phyloP scores from a whole-genome alignment of 53 echinoderm and acorn worm genomes.

The Holothuria leucospilota region DNA sequence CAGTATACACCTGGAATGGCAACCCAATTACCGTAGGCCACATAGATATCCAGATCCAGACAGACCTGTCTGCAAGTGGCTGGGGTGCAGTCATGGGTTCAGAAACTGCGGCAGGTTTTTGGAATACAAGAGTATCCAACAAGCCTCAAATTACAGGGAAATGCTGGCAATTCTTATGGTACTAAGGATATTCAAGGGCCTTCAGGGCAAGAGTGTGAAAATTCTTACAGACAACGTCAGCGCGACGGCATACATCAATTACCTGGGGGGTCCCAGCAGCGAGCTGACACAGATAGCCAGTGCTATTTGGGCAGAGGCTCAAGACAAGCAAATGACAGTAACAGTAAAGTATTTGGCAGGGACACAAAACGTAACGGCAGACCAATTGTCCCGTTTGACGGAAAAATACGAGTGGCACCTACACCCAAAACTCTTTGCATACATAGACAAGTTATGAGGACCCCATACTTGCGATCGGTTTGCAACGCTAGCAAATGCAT shows the following conservation, averaged over 20 bases:
- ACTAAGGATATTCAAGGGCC: no score
- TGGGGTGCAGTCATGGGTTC: constrained; percentile 3
- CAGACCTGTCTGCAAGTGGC: not conserved
- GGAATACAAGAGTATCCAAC: constrained; percentile 48
- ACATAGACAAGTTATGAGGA: constrained; percentile 53
- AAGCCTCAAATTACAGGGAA: no score
- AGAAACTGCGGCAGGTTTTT: constrained; percentile 27
- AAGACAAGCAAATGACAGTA: not conserved
- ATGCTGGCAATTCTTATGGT: no score
- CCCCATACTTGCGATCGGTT: constrained; percentile 64
- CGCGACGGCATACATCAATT: constrained; percentile 37
- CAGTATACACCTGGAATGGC: no score
- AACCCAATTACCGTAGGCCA: no score
- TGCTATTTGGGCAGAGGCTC: constrained; percentile 41
- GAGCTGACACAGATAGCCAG: constrained; percentile 30
- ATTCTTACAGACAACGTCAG: constrained; percentile 51
- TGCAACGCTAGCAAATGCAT: constrained; percentile 51
- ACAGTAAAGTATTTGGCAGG: constrained; percentile 37
- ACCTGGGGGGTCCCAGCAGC: constrained; percentile 38
- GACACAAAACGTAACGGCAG: constrained; percentile 39
- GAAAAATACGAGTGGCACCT: constrained; percentile 61
- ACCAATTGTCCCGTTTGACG: constrained; percentile 42
- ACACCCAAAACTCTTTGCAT: constrained; percentile 36
- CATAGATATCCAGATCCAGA: no score
- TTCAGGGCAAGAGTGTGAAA: no score